A percentile compares a stretch with the other conserved stretches of the same genome.
These are phyloP conservation scores for Drosophila auraria DNA, from an alignment of 1,140 invertebrate genomes.

Conservation along the genomic window DNA sequence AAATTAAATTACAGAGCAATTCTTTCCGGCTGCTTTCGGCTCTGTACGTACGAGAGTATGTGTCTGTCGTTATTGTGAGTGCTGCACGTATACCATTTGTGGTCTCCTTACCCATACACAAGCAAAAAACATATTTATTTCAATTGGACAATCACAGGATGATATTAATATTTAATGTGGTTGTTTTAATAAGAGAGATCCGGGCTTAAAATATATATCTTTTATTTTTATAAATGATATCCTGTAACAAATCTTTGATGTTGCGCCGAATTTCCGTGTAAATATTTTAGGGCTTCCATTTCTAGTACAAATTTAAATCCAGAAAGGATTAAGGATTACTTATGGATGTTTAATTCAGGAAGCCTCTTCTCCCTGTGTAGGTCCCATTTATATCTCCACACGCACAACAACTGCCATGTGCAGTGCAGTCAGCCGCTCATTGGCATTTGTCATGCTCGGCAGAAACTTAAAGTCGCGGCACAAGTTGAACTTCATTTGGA, in stretches of 20 bases:
- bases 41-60: constrained; percentile 16
- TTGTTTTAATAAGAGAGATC: neutral
- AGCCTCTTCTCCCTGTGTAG: constrained; percentile 9
- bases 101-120: constrained; percentile 27
- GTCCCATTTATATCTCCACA: neutral
- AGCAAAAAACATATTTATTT: constrained; percentile 18
- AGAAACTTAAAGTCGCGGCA: constrained; percentile 49
- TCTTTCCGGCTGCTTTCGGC: constrained; percentile 73
- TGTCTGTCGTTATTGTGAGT: constrained; percentile 57
- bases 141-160: constrained; percentile 11
- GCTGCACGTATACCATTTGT: constrained; percentile 72
- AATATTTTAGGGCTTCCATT: neutral
- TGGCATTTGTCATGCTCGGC: constrained; percentile 53
- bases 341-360: neutral
- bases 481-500: constrained; percentile 48
- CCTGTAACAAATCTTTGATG: neutral
- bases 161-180: constrained; percentile 5
- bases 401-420: constrained; percentile 32
- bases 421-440: constrained; percentile 30
- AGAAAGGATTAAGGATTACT: neutral
- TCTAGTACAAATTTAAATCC: neutral
- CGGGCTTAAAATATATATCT: neutral
- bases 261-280: neutral
- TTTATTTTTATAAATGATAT: no score
- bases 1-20: constrained; percentile 82